Conservation (phyloP, 2,113 vertebrate species). For the Sapayoa aenigma region DNA sequence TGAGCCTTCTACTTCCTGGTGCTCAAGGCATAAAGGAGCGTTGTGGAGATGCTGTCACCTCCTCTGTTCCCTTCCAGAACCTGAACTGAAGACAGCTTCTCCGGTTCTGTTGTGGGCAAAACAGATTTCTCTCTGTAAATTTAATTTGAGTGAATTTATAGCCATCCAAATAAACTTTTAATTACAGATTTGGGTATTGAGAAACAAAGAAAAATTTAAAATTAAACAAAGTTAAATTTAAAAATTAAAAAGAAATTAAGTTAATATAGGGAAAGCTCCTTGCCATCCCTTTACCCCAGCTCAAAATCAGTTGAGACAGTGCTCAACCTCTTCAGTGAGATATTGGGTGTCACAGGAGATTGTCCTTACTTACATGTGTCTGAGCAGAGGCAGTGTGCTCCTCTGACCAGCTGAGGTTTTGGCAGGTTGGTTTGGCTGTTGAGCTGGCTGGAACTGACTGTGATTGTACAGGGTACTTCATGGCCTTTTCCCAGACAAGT, state of each 20-base stretch:
- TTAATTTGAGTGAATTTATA: background rate
- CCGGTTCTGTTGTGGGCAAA: background rate
- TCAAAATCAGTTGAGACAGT: background rate
- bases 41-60: background rate
- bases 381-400: background rate
- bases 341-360: background rate
- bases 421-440: background rate
- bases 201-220: background rate
- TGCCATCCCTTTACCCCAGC: background rate
- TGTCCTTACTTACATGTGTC: background rate
- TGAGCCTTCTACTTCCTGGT: background rate
- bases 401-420: background rate
- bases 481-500: background rate
- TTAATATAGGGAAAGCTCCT: background rate
- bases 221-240: background rate
- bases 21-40: background rate
- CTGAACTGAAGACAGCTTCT: background rate
- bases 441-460: background rate
- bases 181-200: background rate
- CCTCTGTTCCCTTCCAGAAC: background rate
- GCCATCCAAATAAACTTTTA: background rate
- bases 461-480: background rate
- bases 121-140: background rate
- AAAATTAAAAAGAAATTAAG: background rate
- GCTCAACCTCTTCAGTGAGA: background rate